A percentile compares a stretch with the other conserved stretches of the same genome.
These are phyloP conservation scores for Drosophila siamana DNA, from an alignment of 2,888 invertebrate genomes.

Conservation along the genomic window DNA sequence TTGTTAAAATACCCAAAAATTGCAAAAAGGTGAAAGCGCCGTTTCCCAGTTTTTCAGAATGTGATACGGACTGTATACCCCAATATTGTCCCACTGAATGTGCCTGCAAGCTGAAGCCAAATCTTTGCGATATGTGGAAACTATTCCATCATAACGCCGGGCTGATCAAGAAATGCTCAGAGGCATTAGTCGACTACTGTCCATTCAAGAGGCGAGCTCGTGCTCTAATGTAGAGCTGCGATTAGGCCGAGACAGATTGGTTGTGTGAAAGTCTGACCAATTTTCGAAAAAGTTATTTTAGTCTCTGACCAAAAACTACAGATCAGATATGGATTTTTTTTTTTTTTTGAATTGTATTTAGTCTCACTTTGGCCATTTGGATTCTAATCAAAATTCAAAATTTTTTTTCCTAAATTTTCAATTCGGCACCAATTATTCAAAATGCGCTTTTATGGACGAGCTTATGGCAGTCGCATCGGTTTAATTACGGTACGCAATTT, in stretches of 20 bases:
- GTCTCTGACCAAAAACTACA: background rate
- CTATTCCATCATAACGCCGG: constrained; percentile 3
- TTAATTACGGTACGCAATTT: background rate
- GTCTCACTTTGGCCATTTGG: background rate
- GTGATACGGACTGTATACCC: background rate
- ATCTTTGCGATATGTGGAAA: constrained; percentile 50
- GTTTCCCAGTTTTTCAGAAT: constrained; percentile 61
- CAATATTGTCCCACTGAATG: constrained; percentile 53
- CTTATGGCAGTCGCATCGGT: background rate
- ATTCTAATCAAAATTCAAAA: constrained; percentile 16
- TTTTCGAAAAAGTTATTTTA: background rate
- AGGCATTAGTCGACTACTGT: constrained; percentile 36
- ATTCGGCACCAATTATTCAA: constrained; percentile 1
- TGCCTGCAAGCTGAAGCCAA: constrained; percentile 23
- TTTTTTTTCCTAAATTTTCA: constrained; percentile 15
- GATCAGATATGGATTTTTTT: background rate
- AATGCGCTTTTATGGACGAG: background rate
- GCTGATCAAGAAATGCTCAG: constrained; percentile 24
- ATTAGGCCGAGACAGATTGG: too few species aligned
- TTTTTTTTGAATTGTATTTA: background rate
- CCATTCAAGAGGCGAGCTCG: constrained; percentile 16
- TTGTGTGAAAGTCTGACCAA: too few species aligned
- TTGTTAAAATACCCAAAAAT: rapidly evolving
- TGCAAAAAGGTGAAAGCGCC: constrained; percentile 46
- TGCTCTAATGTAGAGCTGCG: background rate